Percentiles rank a stretch among this genome's conserved stretches.
These are phyloP conservation scores for Macrotus californicus DNA, from an alignment of 2,113 vertebrate genomes.

Conservation along the genomic window DNA sequence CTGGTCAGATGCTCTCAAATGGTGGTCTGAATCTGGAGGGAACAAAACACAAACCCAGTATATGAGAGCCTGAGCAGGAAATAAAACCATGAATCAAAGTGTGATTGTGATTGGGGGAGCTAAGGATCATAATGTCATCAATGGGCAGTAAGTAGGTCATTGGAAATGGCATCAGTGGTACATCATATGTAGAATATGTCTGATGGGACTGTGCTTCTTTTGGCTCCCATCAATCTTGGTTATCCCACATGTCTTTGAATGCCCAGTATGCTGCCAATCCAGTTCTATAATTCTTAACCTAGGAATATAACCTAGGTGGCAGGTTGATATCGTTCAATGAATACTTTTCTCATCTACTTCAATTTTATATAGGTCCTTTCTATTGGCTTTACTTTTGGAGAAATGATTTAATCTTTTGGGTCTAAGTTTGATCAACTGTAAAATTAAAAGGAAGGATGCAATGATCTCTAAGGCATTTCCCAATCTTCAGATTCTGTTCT, in stretches of 20 bases:
- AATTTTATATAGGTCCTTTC: background rate
- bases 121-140: background rate
- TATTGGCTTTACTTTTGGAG: background rate
- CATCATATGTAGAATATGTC: too few species aligned
- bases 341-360: background rate
- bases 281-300: background rate
- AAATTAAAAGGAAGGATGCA: background rate
- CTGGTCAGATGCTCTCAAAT: background rate
- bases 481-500: background rate
- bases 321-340: background rate
- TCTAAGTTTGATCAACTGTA: background rate
- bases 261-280: rapidly evolving
- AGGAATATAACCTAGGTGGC: background rate
- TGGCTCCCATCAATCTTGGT: background rate
- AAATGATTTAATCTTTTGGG: background rate
- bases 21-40: background rate
- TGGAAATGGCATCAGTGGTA: background rate
- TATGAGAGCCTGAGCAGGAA: too few species aligned
- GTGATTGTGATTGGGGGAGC: rapidly evolving
- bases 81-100: background rate
- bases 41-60: background rate
- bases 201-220: background rate
- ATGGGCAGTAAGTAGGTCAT: background rate
- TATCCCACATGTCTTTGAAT: background rate
- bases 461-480: background rate